These are phyloP conservation scores for Enoplosus armatus DNA, from an alignment of 2,797 vertebrate species.

Conservation along the genomic window DNA sequence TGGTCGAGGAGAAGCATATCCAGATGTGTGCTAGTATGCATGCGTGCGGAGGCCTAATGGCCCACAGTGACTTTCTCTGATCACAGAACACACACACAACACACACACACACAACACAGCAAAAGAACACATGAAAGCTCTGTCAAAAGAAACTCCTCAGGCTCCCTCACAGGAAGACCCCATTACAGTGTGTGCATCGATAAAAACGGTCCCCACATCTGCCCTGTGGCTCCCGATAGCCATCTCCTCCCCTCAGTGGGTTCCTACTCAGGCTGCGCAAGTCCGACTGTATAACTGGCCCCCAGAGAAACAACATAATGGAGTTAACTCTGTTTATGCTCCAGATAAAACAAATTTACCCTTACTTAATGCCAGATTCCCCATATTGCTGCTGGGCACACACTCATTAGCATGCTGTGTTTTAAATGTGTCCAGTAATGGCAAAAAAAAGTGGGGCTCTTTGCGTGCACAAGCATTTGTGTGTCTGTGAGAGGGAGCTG, in stretches of 20 bases:
- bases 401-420: slow-evolving; percentile 31
- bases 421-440: slow-evolving; percentile 38
- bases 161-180: slow-evolving; percentile 79
- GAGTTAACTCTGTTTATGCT: slow-evolving; percentile 71
- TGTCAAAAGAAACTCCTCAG: slow-evolving; percentile 71
- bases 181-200: slow-evolving; percentile 68
- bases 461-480: background rate
- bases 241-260: slow-evolving; percentile 80
- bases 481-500: slow-evolving; percentile 3
- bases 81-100: slow-evolving; percentile 37
- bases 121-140: slow-evolving; percentile 65
- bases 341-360: slow-evolving; percentile 75
- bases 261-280: slow-evolving; percentile 73
- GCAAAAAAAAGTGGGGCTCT: slow-evolving; percentile 31
- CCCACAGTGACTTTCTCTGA: slow-evolving; percentile 68
- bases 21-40: slow-evolving; percentile 74
- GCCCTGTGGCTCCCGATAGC: slow-evolving; percentile 76
- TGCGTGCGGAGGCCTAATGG: slow-evolving; percentile 73
- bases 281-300: slow-evolving; percentile 67
- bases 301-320: slow-evolving; percentile 72
- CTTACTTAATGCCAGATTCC: slow-evolving; percentile 67
- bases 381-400: slow-evolving; percentile 52
- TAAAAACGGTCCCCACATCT: slow-evolving; percentile 67
- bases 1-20: slow-evolving; percentile 69
- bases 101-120: slow-evolving; percentile 43